These are phyloP conservation scores for Uropsilus gracilis DNA, from an alignment of 2,113 vertebrate genomes.

Conservation along the genomic window DNA sequence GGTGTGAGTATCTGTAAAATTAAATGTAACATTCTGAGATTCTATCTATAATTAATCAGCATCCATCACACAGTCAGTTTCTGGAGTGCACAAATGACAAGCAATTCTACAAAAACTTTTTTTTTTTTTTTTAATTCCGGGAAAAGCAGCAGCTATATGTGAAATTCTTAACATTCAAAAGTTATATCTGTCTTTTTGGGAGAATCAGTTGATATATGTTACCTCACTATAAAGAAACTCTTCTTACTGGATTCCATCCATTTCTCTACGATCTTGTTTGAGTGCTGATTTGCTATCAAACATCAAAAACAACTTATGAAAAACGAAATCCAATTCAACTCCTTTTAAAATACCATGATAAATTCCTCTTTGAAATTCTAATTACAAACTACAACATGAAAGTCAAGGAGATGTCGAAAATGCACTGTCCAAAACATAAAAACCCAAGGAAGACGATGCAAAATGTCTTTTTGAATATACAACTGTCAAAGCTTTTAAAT, in stretches of 20 bases:
- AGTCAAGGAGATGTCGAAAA: background rate
- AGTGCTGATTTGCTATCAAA: background rate
- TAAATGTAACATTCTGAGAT: constrained; percentile 4
- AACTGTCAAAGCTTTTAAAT: background rate
- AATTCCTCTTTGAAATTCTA: background rate
- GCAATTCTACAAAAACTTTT: background rate
- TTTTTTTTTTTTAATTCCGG: background rate
- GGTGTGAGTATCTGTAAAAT: constrained; percentile 4
- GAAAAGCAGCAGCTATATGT: background rate
- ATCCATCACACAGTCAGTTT: background rate
- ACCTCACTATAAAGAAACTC: background rate
- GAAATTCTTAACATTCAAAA: constrained; percentile 2
- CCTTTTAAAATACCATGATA: background rate
- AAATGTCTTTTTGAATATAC: background rate
- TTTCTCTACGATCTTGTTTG: background rate
- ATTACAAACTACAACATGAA: background rate
- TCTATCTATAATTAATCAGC: background rate
- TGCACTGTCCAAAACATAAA: background rate
- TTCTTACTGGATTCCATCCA: background rate
- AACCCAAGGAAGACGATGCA: background rate
- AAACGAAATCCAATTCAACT: background rate
- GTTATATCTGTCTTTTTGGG: background rate
- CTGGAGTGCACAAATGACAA: background rate
- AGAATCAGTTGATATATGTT: background rate
- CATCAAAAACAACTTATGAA: constrained; percentile 35